These are phyloP conservation scores for Prunella fulvescens DNA, from an alignment of 2,113 vertebrate species.

Conservation along the genomic window DNA sequence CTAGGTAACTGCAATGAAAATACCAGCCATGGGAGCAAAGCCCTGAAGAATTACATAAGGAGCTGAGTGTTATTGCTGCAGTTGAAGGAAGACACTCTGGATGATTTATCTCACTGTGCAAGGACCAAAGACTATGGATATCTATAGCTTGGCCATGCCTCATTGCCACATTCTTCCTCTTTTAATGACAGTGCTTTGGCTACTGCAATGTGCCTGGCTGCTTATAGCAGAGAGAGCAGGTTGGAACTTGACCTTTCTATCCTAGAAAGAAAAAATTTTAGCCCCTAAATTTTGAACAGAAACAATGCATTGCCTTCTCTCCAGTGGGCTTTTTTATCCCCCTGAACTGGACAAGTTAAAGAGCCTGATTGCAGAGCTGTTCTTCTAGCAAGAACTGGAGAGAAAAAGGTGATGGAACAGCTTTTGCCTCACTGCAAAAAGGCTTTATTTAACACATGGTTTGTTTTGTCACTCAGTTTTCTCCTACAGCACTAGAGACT, in stretches of 20 bases:
- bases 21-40: neutral
- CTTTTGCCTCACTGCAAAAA: neutral
- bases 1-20: neutral
- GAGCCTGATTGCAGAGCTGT: neutral
- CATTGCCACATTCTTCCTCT: neutral
- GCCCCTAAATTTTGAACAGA: neutral
- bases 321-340: neutral
- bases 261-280: neutral
- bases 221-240: neutral
- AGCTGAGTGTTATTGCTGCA: neutral
- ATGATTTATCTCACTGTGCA: neutral
- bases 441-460: neutral
- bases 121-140: neutral
- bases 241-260: neutral
- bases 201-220: neutral
- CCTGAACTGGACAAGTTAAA: neutral
- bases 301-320: neutral
- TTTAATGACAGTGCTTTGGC: neutral
- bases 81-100: neutral
- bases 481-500: neutral
- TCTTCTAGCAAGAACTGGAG: neutral
- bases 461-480: neutral
- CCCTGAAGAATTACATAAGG: neutral
- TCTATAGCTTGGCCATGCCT: neutral
- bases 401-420: neutral